A percentile compares a stretch with the other conserved stretches of the same genome.
Conservation (phyloP, 1,140 invertebrate species). For the Aphaenogaster rudis region DNA sequence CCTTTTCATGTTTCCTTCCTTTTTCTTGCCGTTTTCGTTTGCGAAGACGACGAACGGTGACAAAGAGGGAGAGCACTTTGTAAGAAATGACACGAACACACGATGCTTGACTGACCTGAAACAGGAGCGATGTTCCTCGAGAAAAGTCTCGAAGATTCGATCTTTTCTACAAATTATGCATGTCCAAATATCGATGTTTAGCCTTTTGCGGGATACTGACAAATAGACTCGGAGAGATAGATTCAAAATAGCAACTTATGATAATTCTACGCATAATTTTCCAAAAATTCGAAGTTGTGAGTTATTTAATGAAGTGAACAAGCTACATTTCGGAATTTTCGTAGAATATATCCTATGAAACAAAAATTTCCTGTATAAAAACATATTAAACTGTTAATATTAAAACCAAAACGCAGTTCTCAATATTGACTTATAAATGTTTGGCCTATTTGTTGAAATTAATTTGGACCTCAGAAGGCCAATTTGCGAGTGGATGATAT, state of each 20-base stretch:
- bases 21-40: slow-evolving; percentile 42
- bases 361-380: background rate
- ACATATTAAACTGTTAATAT: background rate
- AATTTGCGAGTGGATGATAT: slow-evolving; percentile 14
- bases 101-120: slow-evolving; percentile 39
- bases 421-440: background rate
- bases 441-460: slow-evolving; percentile 7
- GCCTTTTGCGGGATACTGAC: background rate
- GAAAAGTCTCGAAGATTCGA: background rate
- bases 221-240: background rate
- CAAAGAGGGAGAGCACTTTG: slow-evolving; percentile 56
- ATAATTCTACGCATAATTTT: background rate
- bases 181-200: background rate
- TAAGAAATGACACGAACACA: slow-evolving; percentile 49
- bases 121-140: slow-evolving; percentile 28
- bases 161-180: background rate
- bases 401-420: background rate
- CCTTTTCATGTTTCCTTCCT: slow-evolving; percentile 53
- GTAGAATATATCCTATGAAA: background rate
- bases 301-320: background rate
- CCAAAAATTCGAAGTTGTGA: background rate
- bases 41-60: slow-evolving; percentile 70
- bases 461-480: background rate
- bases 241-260: background rate
- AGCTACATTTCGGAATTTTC: background rate